These are phyloP conservation scores for Xiphophorus maculatus DNA, from an alignment of 2,113 vertebrate genomes.

Conservation along the genomic window DNA sequence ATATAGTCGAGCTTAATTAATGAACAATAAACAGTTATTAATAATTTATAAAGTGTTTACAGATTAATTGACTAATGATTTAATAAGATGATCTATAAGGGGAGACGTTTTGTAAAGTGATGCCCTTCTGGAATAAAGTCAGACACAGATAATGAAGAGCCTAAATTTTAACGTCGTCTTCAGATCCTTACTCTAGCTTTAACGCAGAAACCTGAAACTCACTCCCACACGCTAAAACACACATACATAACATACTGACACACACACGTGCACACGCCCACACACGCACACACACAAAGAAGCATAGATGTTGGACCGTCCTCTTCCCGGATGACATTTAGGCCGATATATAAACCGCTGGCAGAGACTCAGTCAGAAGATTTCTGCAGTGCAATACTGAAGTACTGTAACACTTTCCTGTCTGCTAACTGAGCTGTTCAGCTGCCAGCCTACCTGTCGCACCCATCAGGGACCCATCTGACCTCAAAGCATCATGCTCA, in stretches of 20 bases:
- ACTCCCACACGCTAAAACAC: slow-evolving; percentile 4
- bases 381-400: slow-evolving; percentile 30
- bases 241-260: neutral
- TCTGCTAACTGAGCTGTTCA: slow-evolving; percentile 19
- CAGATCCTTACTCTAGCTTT: slow-evolving; percentile 7
- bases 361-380: slow-evolving; percentile 23
- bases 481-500: slow-evolving; percentile 72
- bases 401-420: slow-evolving; percentile 27
- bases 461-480: slow-evolving; percentile 51
- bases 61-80: too few species aligned
- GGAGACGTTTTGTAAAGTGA: too few species aligned
- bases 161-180: slow-evolving; percentile 21
- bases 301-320: slow-evolving; percentile 19
- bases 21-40: too few species aligned
- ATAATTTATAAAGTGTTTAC: too few species aligned
- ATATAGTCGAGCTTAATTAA: too few species aligned
- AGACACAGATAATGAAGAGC: slow-evolving; percentile 9
- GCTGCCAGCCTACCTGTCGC: slow-evolving; percentile 34
- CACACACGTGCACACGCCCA: slow-evolving; percentile 2
- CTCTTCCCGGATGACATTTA: slow-evolving; percentile 57
- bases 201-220: slow-evolving; percentile 40
- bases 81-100: too few species aligned
- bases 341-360: slow-evolving; percentile 54
- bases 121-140: neutral
- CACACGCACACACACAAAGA: neutral